These are phyloP conservation scores for Drosophila orena DNA, from an alignment of 1,140 invertebrate species.

Conservation along the genomic window DNA sequence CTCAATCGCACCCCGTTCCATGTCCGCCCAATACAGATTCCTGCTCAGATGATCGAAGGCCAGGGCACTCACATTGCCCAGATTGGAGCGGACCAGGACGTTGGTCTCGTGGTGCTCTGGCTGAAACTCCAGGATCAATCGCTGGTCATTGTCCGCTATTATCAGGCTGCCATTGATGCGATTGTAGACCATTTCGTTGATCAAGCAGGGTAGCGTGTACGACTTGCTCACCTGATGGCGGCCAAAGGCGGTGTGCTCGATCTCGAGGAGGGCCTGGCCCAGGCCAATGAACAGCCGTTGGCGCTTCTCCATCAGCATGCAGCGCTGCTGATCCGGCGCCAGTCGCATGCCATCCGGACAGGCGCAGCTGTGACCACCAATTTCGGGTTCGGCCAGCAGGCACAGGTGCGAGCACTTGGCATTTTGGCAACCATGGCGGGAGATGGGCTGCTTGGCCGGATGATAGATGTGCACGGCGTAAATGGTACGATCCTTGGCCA, in stretches of 20 bases:
- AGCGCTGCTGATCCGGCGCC: constrained; percentile 85
- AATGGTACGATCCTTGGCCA: constrained; percentile 86
- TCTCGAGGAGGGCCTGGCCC: constrained; percentile 77
- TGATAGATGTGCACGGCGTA: constrained; percentile 90
- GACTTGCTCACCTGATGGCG: constrained; percentile 78
- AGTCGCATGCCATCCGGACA: constrained; percentile 91
- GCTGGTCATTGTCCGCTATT: constrained; percentile 86
- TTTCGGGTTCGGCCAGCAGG: constrained; percentile 88
- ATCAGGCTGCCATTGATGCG: constrained; percentile 85
- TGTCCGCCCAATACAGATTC: constrained; percentile 89
- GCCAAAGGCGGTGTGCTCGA: constrained; percentile 86
- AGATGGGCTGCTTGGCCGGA: constrained; percentile 86
- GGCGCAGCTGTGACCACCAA: constrained; percentile 88
- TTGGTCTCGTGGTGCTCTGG: constrained; percentile 76
- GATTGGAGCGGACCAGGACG: constrained; percentile 83
- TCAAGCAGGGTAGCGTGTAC: constrained; percentile 81
- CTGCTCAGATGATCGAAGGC: constrained; percentile 89
- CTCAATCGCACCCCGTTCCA: constrained; percentile 86
- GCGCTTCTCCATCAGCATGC: constrained; percentile 85
- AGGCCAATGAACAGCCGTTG: constrained; percentile 84
- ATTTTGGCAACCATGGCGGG: constrained; percentile 89
- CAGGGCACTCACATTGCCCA: constrained; percentile 87
- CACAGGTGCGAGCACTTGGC: constrained; percentile 92
- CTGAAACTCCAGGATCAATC: constrained; percentile 84
- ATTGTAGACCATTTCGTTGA: constrained; percentile 85